Conservation (phyloP, 2,888 invertebrate genomes). For the Yponomeuta cagnagella region DNA sequence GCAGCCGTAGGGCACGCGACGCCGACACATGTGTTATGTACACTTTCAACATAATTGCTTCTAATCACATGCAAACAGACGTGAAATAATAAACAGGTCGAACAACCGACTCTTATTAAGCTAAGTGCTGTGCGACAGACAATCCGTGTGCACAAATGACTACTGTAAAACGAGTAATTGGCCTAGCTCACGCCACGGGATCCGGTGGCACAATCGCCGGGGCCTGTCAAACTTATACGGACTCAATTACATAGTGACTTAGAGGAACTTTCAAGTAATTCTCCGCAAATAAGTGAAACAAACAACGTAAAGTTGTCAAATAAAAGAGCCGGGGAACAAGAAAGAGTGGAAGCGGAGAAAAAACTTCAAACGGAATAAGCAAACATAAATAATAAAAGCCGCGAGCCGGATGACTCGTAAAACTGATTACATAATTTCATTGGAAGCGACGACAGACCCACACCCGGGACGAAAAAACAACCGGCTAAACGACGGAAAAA, state of each 20-base stretch:
- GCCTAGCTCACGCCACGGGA: background rate
- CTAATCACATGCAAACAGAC: constrained; percentile 44
- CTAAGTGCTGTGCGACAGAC: constrained; percentile 1
- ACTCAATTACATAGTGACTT: background rate
- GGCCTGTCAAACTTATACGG: background rate
- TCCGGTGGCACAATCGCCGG: background rate
- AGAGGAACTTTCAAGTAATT: background rate
- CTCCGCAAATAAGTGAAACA: background rate
- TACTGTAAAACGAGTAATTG: background rate
- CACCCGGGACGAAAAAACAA: constrained; percentile 59
- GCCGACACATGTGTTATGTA: constrained; percentile 53
- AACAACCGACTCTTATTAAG: constrained; percentile 4
- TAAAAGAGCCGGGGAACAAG: constrained; percentile 21
- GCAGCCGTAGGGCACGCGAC: constrained; percentile 34
- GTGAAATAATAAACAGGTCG: constrained; percentile 15
- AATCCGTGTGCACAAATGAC: background rate
- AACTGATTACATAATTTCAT: constrained; percentile 69
- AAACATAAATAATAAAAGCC: constrained; percentile 44
- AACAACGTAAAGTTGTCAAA: constrained; percentile 12
- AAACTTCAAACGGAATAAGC: constrained; percentile 28
- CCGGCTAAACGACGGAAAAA: constrained; percentile 50
- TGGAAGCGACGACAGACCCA: constrained; percentile 62
- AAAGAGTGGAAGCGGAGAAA: background rate
- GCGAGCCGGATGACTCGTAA: constrained; percentile 57
- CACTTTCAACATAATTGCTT: constrained; percentile 69